Percentiles rank a stretch among this genome's conserved stretches.
Evolutionary conservation across 1,140 invertebrate genomes (phyloP).

Genomic region (Wiebesia pumilae): DNA sequence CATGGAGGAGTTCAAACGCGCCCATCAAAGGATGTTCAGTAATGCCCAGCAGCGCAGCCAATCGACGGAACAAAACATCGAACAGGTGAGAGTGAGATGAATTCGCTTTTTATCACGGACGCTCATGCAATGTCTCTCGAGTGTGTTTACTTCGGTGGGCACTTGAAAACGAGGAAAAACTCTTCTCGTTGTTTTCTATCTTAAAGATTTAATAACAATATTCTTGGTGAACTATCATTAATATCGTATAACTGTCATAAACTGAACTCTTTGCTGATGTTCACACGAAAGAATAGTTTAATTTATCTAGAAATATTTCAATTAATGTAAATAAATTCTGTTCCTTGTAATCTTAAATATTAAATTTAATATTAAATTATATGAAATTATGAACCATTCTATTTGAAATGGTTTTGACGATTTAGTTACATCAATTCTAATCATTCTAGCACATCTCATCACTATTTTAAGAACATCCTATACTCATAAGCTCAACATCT

Average conservation of each 20-base stretch:
- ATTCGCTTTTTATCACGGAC: background rate
- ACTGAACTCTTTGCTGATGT: background rate
- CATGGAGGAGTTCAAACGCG: slow-evolving; percentile 91
- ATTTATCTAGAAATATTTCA: background rate
- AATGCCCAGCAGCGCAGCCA: slow-evolving; percentile 66
- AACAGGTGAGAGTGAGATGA: slow-evolving; percentile 29
- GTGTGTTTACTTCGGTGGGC: background rate
- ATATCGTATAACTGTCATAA: too few relatives aligned
- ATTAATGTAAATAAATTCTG: too few relatives aligned
- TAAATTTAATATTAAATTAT: background rate
- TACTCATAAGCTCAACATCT: background rate
- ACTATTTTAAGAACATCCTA: background rate
- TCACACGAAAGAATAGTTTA: background rate
- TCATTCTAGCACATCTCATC: background rate
- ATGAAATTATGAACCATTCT: background rate
- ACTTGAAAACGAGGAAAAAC: background rate
- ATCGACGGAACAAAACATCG: slow-evolving; percentile 57
- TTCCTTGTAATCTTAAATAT: too few relatives aligned
- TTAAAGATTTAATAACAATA: background rate
- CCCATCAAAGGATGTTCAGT: slow-evolving; percentile 89
- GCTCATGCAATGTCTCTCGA: background rate
- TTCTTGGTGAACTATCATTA: too few relatives aligned
- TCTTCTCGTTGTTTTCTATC: background rate
- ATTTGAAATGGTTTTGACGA: background rate
- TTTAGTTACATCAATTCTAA: background rate